Conservation (phyloP, 2,888 invertebrate genomes). For the Trachelus iudaicus region DNA sequence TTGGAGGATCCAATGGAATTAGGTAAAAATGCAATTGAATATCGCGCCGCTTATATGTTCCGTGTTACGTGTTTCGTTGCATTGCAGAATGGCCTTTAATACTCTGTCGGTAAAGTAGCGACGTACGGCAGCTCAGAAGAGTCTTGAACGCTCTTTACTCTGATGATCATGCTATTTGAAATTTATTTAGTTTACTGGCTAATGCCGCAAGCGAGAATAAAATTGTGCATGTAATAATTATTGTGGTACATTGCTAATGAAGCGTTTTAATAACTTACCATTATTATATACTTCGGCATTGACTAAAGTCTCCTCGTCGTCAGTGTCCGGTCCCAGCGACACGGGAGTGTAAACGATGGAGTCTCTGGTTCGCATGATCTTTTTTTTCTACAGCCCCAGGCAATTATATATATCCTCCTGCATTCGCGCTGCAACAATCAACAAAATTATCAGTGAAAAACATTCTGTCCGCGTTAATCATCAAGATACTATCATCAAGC, state of each 20-base stretch:
- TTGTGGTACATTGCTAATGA: background rate
- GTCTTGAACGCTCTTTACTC: background rate
- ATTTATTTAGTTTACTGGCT: background rate
- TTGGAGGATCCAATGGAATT: no score
- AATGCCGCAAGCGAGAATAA: background rate
- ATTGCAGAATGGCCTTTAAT: background rate
- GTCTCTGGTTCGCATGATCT: constrained; percentile 57
- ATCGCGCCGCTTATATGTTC: no score
- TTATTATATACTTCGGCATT: constrained; percentile 62
- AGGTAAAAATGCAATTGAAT: no score
- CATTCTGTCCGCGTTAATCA: background rate
- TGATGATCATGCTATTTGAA: background rate
- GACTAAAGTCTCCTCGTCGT: constrained; percentile 62
- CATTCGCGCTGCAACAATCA: background rate
- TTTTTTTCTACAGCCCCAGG: background rate
- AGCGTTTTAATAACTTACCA: constrained; percentile 37
- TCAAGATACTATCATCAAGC: background rate
- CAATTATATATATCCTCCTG: background rate
- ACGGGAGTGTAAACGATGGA: constrained; percentile 62
- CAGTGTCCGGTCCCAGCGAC: constrained; percentile 61
- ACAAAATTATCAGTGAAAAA: background rate
- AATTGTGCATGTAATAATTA: background rate
- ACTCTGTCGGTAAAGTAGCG: background rate
- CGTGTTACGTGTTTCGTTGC: no score
- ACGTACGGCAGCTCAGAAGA: background rate